Evolutionary conservation across 2,113 vertebrate genomes (phyloP).

Genomic region (Chunga burmeisteri): DNA sequence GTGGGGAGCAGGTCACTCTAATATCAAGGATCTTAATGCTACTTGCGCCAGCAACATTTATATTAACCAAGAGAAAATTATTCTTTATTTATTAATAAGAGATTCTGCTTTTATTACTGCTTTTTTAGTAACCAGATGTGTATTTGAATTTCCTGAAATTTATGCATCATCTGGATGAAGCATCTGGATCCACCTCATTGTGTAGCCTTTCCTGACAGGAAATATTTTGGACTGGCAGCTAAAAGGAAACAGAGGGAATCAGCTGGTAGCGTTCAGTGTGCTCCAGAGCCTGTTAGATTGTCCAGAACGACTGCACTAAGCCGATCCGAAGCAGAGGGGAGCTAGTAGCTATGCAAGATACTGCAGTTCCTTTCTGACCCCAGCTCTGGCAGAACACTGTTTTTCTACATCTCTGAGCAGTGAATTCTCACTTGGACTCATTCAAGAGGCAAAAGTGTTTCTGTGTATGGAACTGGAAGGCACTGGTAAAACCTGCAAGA

Average conservation of each 20-base stretch:
- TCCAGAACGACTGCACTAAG: neutral
- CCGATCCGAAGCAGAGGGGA: neutral
- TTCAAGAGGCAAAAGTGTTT: neutral
- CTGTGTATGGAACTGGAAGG: neutral
- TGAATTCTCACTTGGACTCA: neutral
- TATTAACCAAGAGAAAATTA: neutral
- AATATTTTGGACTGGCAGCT: neutral
- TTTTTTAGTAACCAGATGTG: neutral
- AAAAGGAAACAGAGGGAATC: neutral
- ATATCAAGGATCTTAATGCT: neutral
- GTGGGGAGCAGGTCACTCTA: neutral
- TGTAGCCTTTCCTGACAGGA: neutral
- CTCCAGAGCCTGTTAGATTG: neutral
- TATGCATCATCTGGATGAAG: conserved; percentile 11
- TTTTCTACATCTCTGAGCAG: neutral
- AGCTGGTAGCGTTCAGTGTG: neutral
- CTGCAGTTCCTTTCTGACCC: neutral
- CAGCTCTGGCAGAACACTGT: neutral
- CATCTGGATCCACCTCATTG: neutral
- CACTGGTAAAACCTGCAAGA: neutral
- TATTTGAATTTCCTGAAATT: conserved; percentile 6
- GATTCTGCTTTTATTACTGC: neutral
- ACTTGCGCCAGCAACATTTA: neutral
- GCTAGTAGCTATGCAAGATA: neutral
- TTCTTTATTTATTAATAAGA: neutral